phyloP scores from a whole-genome alignment of 1,140 invertebrate species.

The Lycorma delicatula region DNA sequence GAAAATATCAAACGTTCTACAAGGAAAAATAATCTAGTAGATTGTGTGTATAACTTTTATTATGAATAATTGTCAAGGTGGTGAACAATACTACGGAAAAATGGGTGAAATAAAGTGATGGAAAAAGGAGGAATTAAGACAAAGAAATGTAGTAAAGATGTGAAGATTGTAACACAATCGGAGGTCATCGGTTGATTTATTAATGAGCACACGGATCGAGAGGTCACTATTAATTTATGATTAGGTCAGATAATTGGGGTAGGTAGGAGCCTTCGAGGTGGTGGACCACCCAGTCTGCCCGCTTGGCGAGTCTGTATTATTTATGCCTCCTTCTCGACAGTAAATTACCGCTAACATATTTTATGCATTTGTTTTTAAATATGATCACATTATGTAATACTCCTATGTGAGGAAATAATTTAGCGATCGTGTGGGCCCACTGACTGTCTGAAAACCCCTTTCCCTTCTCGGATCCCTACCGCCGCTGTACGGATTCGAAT shows the following conservation, averaged over 20 bases:
- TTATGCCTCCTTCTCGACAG: constrained; percentile 11
- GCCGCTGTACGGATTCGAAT: too few relatives aligned
- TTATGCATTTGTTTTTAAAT: constrained; percentile 20
- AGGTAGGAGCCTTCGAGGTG: constrained; percentile 16
- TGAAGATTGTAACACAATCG: too few relatives aligned
- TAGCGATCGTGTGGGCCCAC: constrained; percentile 32
- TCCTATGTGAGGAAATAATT: constrained; percentile 13
- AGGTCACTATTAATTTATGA: constrained; percentile 18
- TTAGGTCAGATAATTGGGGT: constrained; percentile 16
- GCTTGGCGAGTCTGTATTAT: neutral
- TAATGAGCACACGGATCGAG: neutral
- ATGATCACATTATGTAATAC: constrained; percentile 19
- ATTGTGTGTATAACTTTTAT: too few relatives aligned
- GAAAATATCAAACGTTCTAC: too few relatives aligned
- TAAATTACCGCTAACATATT: constrained; percentile 17
- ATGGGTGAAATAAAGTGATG: too few relatives aligned
- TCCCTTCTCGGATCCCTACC: too few relatives aligned
- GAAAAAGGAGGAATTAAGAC: neutral
- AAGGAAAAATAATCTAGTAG: too few relatives aligned
- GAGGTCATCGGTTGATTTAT: neutral
- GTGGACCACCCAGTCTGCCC: neutral
- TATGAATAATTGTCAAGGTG: too few relatives aligned
- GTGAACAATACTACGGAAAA: too few relatives aligned
- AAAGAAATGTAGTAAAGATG: neutral
- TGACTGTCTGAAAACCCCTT: too few relatives aligned